These are phyloP conservation scores for Otocyon megalotis DNA, from an alignment of 2,113 vertebrate species.

Conservation along the genomic window DNA sequence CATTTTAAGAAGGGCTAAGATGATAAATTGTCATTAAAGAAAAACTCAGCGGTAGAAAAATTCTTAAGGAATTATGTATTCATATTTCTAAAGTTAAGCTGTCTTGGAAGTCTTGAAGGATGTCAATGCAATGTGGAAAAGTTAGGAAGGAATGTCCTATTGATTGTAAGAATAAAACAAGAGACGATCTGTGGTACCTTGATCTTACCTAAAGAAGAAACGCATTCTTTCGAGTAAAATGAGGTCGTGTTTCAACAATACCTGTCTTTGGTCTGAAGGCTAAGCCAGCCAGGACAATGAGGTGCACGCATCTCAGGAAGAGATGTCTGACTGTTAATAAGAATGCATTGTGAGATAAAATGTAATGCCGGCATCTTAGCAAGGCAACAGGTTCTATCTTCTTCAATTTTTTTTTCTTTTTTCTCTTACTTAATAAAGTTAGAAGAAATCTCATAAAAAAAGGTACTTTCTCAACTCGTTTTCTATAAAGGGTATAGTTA, in stretches of 20 bases:
- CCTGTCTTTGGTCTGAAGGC: constrained; percentile 78
- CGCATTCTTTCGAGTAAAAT: constrained; percentile 68
- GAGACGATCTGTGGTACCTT: background rate
- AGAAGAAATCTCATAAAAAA: constrained; percentile 55
- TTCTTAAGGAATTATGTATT: constrained; percentile 77
- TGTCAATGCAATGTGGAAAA: constrained; percentile 61
- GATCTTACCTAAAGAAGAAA: constrained; percentile 72
- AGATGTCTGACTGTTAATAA: constrained; percentile 68
- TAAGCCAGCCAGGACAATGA: constrained; percentile 78
- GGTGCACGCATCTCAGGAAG: constrained; percentile 61
- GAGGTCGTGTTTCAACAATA: constrained; percentile 71
- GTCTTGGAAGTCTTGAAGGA: constrained; percentile 57
- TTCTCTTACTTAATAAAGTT: constrained; percentile 57
- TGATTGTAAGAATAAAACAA: constrained; percentile 80
- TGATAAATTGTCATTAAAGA: constrained; percentile 73
- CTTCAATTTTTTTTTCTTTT: constrained; percentile 30
- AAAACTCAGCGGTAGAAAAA: constrained; percentile 71
- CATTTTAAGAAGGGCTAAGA: constrained; percentile 35
- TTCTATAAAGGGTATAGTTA: constrained; percentile 20
- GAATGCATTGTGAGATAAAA: constrained; percentile 79
- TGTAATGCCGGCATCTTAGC: constrained; percentile 60
- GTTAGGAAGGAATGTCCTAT: constrained; percentile 66
- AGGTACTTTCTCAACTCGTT: constrained; percentile 27
- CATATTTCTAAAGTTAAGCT: constrained; percentile 67
- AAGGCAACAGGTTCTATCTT: constrained; percentile 20